Base-by-base conservation (phyloP, 2,113 vertebrate genomes). In the Phylloscopus trochilus region DNA sequence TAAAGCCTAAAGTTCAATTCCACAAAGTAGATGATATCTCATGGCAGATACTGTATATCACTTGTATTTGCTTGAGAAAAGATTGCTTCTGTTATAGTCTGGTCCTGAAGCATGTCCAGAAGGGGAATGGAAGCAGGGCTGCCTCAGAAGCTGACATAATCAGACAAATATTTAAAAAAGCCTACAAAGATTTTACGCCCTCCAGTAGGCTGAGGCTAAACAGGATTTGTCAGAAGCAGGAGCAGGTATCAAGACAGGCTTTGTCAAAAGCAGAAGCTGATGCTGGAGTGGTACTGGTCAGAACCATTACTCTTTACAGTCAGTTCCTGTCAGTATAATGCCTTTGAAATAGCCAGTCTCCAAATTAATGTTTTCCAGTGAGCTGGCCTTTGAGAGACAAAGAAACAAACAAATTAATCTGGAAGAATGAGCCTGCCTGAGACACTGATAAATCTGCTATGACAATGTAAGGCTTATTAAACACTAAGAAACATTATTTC, bases 381-480 rank as follows among this genome's bases (percentile, higher is more conserved):
- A 93, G 60, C 37, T 87, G 60, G 85, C 81, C 76, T 78, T 95
- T 78, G 62, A 82, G 77, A 96, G 68, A 72, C 77, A 92, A 95
- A 91, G 88, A 96, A 95, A 94, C 83, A 93, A 95, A 92, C 79
- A 95, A 95, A 96, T 91, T 94, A 87, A 89, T 89, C 95, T 93
- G 83, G 83, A 88, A 92, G 73, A 96, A 84, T 0, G 1, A 95
- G 72, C 44, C 63, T 81, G 72, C 26, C 35, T 73, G 66, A 62
- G 69, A 92, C 63, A 49, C 66, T 87, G 92, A 97, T 81, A 91
- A 93, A 96, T 96, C 69, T 95, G 43, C 90, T 95, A 90, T 76
- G 93, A 95, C 93, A 94, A 76, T 43, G 18, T 43, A 89, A 86
- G 83, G 37, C 79, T 93, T 94, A 94, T 92, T 97, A 95, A 96